Percentiles rank a stretch among this genome's conserved stretches.
Conservation (phyloP, 2,113 vertebrate species). For the Pterocles gutturalis region DNA sequence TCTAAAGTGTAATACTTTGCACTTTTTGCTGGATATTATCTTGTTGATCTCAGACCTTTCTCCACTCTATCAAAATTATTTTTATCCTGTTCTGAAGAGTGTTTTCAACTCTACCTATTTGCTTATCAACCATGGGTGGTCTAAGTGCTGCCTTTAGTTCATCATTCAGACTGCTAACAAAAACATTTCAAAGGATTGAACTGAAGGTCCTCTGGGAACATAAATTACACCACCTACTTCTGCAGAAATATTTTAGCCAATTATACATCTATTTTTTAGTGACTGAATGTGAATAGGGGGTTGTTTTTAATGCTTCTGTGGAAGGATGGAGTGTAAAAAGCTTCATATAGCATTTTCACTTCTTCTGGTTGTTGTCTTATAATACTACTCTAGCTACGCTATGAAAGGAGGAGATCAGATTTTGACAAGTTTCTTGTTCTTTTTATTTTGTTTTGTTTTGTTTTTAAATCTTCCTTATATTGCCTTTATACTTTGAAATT, state of each 20-base stretch:
- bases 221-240: background rate
- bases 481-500: background rate
- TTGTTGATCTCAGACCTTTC: background rate
- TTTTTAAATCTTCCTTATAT: background rate
- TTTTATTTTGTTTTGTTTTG: accelerated
- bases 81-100: background rate
- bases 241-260: background rate
- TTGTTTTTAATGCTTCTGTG: background rate
- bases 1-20: background rate
- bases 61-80: background rate
- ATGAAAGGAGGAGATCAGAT: background rate
- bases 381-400: background rate
- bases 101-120: background rate
- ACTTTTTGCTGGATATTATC: background rate
- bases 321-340: background rate
- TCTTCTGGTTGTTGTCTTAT: background rate
- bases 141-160: background rate
- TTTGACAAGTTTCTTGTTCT: background rate
- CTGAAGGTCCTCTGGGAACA: background rate
- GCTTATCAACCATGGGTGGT: background rate
- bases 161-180: background rate
- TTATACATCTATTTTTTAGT: background rate
- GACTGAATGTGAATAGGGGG: background rate
- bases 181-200: background rate
- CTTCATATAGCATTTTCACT: background rate